Conservation (phyloP, 2,888 invertebrate species). For the Dorcus parallelipipedus region DNA sequence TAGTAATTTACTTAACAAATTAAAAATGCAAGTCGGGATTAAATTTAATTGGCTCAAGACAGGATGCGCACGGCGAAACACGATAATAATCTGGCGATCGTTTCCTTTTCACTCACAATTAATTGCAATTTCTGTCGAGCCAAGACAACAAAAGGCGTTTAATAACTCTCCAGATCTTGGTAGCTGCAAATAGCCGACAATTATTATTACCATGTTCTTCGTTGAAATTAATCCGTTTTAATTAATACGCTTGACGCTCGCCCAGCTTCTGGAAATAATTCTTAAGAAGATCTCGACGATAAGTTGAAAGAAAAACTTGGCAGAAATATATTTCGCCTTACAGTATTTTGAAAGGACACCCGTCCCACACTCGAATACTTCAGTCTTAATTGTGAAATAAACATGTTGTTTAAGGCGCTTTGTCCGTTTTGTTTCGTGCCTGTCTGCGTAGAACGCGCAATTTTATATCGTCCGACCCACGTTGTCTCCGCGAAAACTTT, state of each 20-base stretch:
- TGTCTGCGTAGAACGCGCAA: too few relatives aligned
- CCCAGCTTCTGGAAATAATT: too few relatives aligned
- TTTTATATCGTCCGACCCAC: too few relatives aligned
- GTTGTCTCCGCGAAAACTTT: too few relatives aligned
- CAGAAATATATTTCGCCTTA: neutral
- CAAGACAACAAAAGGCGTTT: constrained; percentile 1
- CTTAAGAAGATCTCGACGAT: too few relatives aligned
- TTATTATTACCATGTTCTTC: too few relatives aligned
- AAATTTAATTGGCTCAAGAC: constrained; percentile 10
- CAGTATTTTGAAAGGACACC: neutral
- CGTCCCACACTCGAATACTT: neutral
- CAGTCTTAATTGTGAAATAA: neutral
- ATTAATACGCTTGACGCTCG: too few relatives aligned
- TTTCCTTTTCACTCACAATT: constrained; percentile 12
- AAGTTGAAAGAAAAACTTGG: too few relatives aligned
- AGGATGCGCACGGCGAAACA: constrained; percentile 4
- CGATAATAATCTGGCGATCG: constrained; percentile 5
- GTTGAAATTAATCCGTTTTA: too few relatives aligned
- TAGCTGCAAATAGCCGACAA: neutral
- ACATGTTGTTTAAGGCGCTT: too few relatives aligned
- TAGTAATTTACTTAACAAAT: neutral
- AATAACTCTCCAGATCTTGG: neutral
- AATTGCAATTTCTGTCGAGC: constrained; percentile 1
- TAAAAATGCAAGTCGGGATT: constrained; percentile 9
- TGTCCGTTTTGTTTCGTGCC: too few relatives aligned